Conservation (phyloP, 2,113 vertebrate species). For the Chionomys nivalis region DNA sequence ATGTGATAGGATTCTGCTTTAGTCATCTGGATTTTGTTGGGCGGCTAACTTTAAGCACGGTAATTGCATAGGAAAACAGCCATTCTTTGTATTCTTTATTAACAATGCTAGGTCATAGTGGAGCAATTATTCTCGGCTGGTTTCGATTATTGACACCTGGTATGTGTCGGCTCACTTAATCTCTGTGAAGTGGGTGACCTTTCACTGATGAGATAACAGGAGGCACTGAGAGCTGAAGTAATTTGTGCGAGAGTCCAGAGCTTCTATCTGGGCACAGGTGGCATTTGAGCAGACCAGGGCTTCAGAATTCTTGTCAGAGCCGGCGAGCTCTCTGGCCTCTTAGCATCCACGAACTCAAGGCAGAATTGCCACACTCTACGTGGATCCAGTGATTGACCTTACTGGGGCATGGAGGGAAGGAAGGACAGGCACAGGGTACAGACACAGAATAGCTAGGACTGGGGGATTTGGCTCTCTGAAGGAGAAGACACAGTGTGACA, state of each 20-base stretch:
- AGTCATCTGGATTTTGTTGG: not conserved
- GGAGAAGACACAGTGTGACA: too few species aligned
- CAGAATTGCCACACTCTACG: not conserved
- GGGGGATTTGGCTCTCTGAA: not conserved
- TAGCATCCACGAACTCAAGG: rapidly evolving
- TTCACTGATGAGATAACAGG: not conserved
- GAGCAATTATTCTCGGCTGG: not conserved
- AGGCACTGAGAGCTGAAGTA: not conserved
- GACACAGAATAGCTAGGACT: not conserved
- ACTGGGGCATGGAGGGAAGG: not conserved
- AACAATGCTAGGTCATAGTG: not conserved
- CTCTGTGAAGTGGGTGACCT: not conserved
- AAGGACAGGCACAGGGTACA: too few species aligned
- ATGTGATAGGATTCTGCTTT: not conserved
- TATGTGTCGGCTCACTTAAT: not conserved
- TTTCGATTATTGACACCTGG: not conserved
- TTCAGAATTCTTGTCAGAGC: not conserved
- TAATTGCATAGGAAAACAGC: not conserved
- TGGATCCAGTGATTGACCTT: not conserved
- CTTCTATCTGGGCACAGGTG: not conserved
- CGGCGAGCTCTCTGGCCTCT: not conserved
- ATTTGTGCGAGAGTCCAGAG: constrained; percentile 4
- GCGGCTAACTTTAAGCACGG: not conserved
- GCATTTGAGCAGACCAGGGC: not conserved
- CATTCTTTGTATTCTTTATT: not conserved